A percentile compares a stretch with the other conserved stretches of the same genome.
Conservation (phyloP, 1,140 invertebrate species). For the Megathymus violae region DNA sequence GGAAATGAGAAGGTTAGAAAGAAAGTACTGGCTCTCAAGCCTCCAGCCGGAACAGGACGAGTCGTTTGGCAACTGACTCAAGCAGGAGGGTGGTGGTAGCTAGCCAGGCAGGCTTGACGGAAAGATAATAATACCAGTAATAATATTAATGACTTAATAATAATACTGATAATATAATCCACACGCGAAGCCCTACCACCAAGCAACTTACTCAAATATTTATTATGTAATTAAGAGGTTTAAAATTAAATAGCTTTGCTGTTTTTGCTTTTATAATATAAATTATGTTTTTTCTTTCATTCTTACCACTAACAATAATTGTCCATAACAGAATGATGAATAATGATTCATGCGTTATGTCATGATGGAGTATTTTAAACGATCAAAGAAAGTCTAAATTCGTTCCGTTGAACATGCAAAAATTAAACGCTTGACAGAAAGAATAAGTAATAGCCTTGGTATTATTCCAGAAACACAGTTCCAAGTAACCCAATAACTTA, state of each 20-base stretch:
- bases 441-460: conserved; percentile 39
- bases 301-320: conserved; percentile 33
- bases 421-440: conserved; percentile 42
- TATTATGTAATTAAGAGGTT: background rate
- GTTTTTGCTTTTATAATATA: background rate
- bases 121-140: too few species aligned
- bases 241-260: conserved; percentile 8
- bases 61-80: too few species aligned
- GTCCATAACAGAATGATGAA: conserved; percentile 38
- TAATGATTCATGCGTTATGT: conserved; percentile 45
- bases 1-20: too few species aligned
- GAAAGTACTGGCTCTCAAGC: too few species aligned
- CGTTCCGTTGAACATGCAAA: conserved; percentile 48
- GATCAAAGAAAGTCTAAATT: conserved; percentile 34
- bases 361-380: conserved; percentile 37
- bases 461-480: conserved; percentile 37
- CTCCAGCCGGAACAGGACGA: too few species aligned
- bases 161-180: too few species aligned
- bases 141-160: too few species aligned
- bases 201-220: too few species aligned
- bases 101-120: too few species aligned
- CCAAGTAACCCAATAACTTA: conserved; percentile 37
- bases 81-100: too few species aligned
- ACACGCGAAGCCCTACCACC: too few species aligned
- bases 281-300: conserved; percentile 11